Base-by-base conservation (phyloP, 2,797 vertebrate species). In the Nothura maculosa region DNA sequence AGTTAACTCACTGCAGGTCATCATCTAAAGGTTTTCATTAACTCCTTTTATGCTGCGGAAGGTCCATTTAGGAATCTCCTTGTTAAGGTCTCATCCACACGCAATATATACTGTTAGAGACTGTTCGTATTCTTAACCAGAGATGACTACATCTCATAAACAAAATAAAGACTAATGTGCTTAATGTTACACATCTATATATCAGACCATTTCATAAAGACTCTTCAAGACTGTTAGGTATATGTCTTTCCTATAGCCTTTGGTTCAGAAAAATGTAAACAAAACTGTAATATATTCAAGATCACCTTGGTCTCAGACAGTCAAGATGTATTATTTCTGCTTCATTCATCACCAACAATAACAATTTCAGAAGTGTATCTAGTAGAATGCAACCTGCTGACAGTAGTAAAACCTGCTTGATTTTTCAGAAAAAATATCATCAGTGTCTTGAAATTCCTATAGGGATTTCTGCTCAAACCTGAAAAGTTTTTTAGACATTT, bases 281-380 rank as follows among this genome's bases (percentile, higher is more conserved):
- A 48, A 73, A 42, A 17, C 21, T 57, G 4, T 30, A 21, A 25
- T 9, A 10, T 72, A 18, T 13, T 27, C 45, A 70, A 54, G 27
- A 57, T 57, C 61, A 32, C 9, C 15, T 21, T 0, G 0, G 5
- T 55, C 12, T 4, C 43, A 77, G 38, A 2, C 30, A 47, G 32
- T 40, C 19, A 81, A 54, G 25, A 18, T 61, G 12, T 70, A 7
- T 60, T 67, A 30, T 75, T 90, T 80, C 43, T 75, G 18, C 2
- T 68, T 54, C 32, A 4, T 16, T 88, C 27, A 61, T 10, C 5
- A 13, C 36, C 43, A 78, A 6, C 55, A 61, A 6, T 32, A 64
- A 52, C 16, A 34, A 6, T 55, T 63, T 48, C 77, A 32, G n/a
- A 55, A 34, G 21, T 8, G 27, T 3, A 82, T 4, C 24, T 3